Conservation (phyloP, 1,140 invertebrate genomes). For the Pantala flavescens region DNA sequence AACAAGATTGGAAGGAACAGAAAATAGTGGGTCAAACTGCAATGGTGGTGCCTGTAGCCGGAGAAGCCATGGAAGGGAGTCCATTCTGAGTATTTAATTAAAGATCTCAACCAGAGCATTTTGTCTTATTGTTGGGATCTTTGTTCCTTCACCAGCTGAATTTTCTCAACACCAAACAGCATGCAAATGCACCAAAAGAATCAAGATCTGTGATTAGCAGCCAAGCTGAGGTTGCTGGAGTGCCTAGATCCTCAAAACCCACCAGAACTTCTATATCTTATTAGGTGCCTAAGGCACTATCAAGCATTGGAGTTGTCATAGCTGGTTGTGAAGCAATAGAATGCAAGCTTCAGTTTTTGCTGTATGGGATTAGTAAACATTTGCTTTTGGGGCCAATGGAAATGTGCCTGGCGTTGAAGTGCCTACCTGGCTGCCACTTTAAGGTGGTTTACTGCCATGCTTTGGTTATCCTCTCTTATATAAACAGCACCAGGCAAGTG, state of each 20-base stretch:
- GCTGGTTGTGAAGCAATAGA: too few species aligned
- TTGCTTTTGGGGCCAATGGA: conserved; percentile 3
- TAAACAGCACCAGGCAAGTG: background rate
- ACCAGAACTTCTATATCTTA: background rate
- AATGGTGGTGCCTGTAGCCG: background rate
- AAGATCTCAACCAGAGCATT: too few species aligned
- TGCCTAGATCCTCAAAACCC: background rate
- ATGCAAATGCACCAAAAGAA: background rate
- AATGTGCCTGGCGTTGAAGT: background rate
- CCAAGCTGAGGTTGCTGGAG: background rate
- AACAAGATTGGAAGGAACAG: conserved; percentile 19
- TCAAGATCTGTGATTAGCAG: background rate
- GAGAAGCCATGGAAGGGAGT: background rate
- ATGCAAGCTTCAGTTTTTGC: background rate
- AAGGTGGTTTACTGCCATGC: background rate
- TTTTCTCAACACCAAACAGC: too few species aligned
- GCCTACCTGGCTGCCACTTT: background rate
- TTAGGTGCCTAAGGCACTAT: too few species aligned
- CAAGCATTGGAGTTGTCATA: too few species aligned
- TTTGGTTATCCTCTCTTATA: background rate
- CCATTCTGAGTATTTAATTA: background rate
- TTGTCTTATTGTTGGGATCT: too few species aligned
- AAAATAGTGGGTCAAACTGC: background rate
- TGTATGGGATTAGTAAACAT: background rate
- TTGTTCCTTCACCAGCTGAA: too few species aligned